A percentile compares a stretch with the other conserved stretches of the same genome.
Evolutionary conservation across 1,140 invertebrate species (phyloP).

Genomic region (Diploscapter pachys): DNA sequence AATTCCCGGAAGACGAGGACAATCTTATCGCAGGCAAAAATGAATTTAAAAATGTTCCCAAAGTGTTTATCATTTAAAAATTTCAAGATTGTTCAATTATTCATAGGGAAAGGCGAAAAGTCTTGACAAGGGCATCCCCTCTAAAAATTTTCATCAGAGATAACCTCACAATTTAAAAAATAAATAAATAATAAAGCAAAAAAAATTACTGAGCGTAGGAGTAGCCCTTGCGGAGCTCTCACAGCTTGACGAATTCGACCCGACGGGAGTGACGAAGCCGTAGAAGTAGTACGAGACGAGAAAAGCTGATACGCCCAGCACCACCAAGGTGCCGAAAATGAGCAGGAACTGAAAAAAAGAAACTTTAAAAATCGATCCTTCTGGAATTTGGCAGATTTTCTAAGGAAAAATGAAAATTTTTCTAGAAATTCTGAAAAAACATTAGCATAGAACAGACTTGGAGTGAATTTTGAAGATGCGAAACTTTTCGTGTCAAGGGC

Average conservation of each 20-base stretch:
- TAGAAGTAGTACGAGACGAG: slow-evolving; percentile 31
- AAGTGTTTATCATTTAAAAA: not conserved
- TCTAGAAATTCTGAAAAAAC: not conserved
- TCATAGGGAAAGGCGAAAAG: not conserved
- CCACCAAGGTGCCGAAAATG: slow-evolving; percentile 15
- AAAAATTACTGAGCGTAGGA: slow-evolving; percentile 18
- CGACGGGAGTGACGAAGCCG: slow-evolving; percentile 4
- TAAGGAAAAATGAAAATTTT: not conserved
- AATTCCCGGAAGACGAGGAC: too few relatives aligned
- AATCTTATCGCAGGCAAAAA: too few relatives aligned
- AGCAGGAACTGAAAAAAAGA: slow-evolving; percentile 14
- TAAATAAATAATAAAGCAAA: not conserved
- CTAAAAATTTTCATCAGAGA: not conserved
- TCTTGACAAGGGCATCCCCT: not conserved
- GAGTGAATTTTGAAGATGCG: too few relatives aligned
- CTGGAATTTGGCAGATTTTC: not conserved
- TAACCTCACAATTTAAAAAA: not conserved
- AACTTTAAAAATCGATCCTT: not conserved
- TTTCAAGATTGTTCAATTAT: not conserved
- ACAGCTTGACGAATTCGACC: slow-evolving; percentile 6
- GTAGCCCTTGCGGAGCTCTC: slow-evolving; percentile 8
- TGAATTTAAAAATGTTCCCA: not conserved
- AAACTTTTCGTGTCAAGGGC: too few relatives aligned
- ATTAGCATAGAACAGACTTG: too few relatives aligned
- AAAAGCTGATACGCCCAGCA: slow-evolving; percentile 17